Evolutionary conservation across 92 coral and sea anemone species (phyloP), one percentile per base, ranked within the genome.

Genomic region (Nematostella vectensis): DNA sequence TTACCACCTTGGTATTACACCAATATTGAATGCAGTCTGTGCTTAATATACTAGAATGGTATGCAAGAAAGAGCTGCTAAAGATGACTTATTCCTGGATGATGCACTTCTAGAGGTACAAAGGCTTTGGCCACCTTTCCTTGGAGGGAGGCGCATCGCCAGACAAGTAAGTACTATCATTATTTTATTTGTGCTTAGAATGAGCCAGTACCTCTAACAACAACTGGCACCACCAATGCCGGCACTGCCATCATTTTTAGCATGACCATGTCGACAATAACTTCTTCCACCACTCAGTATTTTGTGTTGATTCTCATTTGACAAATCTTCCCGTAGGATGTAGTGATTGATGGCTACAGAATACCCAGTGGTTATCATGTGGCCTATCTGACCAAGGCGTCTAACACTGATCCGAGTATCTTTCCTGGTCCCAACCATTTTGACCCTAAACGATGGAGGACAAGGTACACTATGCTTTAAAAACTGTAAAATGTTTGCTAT

Each of bases 111-210:
- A 15, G 98, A 91, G 43, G 83, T 91, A 26, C 74, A 87, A 31
- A 72, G 98, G 31, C 59, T 91, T 23, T 91, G 98, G 98, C 98
- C 98, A 11, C 98, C 98, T 24, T 91, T 91, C 59, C 78, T 91
- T 37, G 98, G 98, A 9, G 98, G 98, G 48, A 64, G 98, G 55
- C 67, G 98, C 58, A 50, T 87, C 40, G 93, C 98, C 6, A 81
- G 54, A 48, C 22, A 79, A 82, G 98, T 86, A n/a, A 38, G 68
- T 15, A 26, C 27, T 39, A 3, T 4, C 29, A n/a, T n/a, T n/a
- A n/a, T n/a, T n/a, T n/a, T n/a, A n/a, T n/a, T n/a, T n/a, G n/a
- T n/a, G 26, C n/a, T n/a, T n/a, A n/a, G n/a, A n/a, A n/a, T n/a
- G n/a, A n/a, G n/a, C n/a, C n/a, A n/a, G n/a, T n/a, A n/a, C n/a